These are phyloP conservation scores for Papilio protenor DNA, from an alignment of 2,888 invertebrate genomes.

Conservation along the genomic window DNA sequence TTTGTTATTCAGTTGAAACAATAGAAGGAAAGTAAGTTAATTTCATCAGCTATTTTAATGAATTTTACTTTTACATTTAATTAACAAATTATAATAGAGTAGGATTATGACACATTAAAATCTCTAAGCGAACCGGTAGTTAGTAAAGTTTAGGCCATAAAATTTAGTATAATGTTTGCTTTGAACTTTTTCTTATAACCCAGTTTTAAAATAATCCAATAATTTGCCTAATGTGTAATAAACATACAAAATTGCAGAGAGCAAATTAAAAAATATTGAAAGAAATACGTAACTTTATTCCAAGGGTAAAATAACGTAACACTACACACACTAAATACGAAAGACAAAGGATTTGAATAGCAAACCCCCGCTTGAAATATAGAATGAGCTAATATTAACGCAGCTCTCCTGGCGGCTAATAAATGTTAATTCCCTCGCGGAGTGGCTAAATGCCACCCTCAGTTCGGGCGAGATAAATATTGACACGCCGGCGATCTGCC, in stretches of 20 bases:
- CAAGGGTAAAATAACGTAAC: slow-evolving; percentile 6
- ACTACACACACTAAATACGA: slow-evolving; percentile 1
- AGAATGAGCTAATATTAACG: slow-evolving; percentile 78
- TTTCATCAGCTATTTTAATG: background rate
- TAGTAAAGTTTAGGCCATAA: background rate
- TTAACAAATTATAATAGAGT: background rate
- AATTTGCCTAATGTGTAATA: background rate
- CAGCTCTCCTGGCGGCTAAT: slow-evolving; percentile 73
- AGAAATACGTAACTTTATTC: background rate
- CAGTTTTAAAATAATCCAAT: background rate
- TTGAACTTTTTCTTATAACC: background rate
- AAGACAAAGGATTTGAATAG: slow-evolving; percentile 66
- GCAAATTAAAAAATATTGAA: background rate
- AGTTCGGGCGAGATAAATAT: slow-evolving; percentile 67
- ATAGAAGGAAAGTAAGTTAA: background rate
- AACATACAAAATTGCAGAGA: background rate
- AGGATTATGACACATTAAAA: background rate
- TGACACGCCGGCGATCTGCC: slow-evolving; percentile 66
- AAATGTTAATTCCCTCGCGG: slow-evolving; percentile 78
- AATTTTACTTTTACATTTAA: background rate
- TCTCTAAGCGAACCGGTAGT: background rate
- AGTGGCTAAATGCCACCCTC: slow-evolving; percentile 58
- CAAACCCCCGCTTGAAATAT: slow-evolving; percentile 64
- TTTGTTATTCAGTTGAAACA: slow-evolving; percentile 33
- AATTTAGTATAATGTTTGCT: background rate